Conservation (phyloP, 2,888 invertebrate genomes). For the Xylota segnis region DNA sequence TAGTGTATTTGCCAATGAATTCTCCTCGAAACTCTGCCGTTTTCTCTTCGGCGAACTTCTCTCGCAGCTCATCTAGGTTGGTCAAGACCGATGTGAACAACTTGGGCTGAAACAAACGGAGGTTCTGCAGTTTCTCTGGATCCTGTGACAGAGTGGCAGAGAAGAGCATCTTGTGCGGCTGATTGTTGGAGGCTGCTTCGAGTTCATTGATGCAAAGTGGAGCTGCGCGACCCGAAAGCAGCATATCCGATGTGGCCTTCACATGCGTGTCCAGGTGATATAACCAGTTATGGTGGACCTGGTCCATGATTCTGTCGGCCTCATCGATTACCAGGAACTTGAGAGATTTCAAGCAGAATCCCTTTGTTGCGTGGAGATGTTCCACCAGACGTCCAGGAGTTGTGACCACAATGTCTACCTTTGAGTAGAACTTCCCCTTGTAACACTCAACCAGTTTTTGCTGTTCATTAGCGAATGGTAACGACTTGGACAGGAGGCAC, state of each 20-base stretch:
- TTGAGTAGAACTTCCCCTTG: constrained; percentile 82
- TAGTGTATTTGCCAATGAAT: constrained; percentile 91
- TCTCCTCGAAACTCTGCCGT: constrained; percentile 83
- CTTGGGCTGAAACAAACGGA: constrained; percentile 96
- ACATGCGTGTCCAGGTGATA: constrained; percentile 91
- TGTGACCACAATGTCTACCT: constrained; percentile 94
- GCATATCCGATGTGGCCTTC: constrained; percentile 85
- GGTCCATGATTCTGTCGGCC: constrained; percentile 97
- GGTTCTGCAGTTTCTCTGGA: constrained; percentile 95
- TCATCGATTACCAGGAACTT: constrained; percentile 97
- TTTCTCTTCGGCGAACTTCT: constrained; percentile 63
- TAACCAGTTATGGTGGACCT: constrained; percentile 96
- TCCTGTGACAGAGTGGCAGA: constrained; percentile 99
- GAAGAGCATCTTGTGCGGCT: constrained; percentile 95
- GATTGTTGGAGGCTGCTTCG: constrained; percentile 77
- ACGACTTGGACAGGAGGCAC: constrained; percentile 89
- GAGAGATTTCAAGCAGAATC: constrained; percentile 89
- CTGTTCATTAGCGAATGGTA: constrained; percentile 89
- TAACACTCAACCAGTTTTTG: constrained; percentile 86
- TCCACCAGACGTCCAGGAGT: constrained; percentile 97
- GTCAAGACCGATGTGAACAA: constrained; percentile 91
- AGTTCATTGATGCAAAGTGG: constrained; percentile 82
- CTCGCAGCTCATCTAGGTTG: constrained; percentile 77
- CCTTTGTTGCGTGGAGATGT: constrained; percentile 93
- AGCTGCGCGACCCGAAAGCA: constrained; percentile 85